These are phyloP conservation scores for Agonopterix alstromeriana DNA, from an alignment of 2,888 invertebrate genomes.

Conservation along the genomic window DNA sequence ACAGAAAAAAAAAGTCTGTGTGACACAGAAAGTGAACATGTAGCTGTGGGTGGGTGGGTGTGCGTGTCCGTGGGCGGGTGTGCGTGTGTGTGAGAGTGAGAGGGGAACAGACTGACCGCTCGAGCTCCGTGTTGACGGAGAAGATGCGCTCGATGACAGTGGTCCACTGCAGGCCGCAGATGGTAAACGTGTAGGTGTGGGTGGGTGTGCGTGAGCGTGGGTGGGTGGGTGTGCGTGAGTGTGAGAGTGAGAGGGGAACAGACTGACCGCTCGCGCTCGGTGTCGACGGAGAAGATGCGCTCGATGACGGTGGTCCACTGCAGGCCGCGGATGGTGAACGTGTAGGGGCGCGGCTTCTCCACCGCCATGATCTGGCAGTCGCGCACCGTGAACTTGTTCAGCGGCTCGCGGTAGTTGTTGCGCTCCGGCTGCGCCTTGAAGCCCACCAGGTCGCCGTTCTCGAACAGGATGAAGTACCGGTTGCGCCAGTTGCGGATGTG, in stretches of 20 bases:
- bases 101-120: conserved; percentile 73
- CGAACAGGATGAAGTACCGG: conserved; percentile 95
- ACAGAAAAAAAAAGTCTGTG: too few species aligned
- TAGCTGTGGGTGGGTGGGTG: too few species aligned
- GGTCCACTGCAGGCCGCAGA: too few species aligned
- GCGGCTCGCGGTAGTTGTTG: conserved; percentile 87
- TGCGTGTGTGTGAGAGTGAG: too few species aligned
- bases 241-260: background rate
- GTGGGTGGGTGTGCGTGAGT: background rate
- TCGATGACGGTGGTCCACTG: conserved; percentile 99
- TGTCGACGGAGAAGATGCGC: conserved; percentile 96
- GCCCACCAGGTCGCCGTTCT: conserved; percentile 96
- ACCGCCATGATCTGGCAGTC: conserved; percentile 98
- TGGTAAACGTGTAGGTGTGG: too few species aligned
- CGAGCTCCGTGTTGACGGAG: conserved; percentile 92
- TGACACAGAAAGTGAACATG: too few species aligned
- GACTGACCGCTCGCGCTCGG: conserved; percentile 85
- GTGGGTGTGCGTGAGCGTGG: background rate
- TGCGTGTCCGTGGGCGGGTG: background rate
- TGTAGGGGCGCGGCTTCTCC: conserved; percentile 96
- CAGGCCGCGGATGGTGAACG: conserved; percentile 97
- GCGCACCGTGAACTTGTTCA: conserved; percentile 98
- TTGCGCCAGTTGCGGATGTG: conserved; percentile 99
- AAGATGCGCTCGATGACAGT: conserved; percentile 98
- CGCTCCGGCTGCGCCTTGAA: conserved; percentile 94